Evolutionary conservation across 2,797 vertebrate genomes (phyloP), one percentile per base, ranked within the genome.

Genomic region (Gymnocypris eckloni): DNA sequence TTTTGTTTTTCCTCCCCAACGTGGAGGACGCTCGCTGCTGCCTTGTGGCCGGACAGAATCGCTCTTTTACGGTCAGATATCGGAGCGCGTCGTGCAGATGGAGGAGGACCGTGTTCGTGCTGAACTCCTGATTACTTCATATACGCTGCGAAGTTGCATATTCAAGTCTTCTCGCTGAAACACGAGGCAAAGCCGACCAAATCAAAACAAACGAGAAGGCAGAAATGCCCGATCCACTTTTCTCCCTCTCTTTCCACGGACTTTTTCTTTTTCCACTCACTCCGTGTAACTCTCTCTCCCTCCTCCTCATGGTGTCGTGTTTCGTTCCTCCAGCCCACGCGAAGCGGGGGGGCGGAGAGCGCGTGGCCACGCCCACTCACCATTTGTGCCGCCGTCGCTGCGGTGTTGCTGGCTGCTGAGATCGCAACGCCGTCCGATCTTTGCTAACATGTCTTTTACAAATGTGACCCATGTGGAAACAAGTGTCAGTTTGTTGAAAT

Each of bases 301-400:
- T 79, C 70, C 87, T 75, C 92, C 83, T 90, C 88, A 89, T 92
- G 94, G 95, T 96, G 95, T 96, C 94, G 94, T 95, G 95, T 96
- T 95, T 95, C 95, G 90, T 91, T 94, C 94, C 93, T 92, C 93
- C 92, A 92, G 93, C 95, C 95, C 95, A 96, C 95, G 95, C 94
- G 89, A 90, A 93, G 93, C 86, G 87, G 90, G 90, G 92, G 84
- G 90, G 89, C 88, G 71, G 52, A 84, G 87, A 92, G 91, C 88
- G 86, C 28, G 43, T 66, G 22, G 16, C 84, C 93, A 94, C 94
- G 94, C 94, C 94, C 90, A 95, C 95, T 92, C 91, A 84, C 89
- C 89, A 87, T 88, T 89, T 88, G 83, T 85, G 79, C 67, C 37
- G 48, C 83, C 89, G 87, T 90, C 91, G 90, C 73, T 89, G 83